phyloP scores from a whole-genome alignment of 2,797 vertebrate species.

The Apogon hyalosoma region DNA sequence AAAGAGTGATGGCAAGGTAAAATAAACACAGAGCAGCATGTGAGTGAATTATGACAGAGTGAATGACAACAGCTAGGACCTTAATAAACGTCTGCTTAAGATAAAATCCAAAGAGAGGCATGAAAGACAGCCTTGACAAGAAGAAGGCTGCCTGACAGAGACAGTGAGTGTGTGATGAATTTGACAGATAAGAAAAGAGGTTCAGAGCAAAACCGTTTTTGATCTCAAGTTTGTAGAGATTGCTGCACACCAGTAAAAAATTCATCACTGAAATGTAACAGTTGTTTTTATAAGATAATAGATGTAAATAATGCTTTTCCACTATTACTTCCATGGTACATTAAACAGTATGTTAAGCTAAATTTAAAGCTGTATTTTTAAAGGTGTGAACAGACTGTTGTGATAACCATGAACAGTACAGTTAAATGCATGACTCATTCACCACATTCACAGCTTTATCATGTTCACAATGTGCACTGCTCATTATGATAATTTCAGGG shows the following conservation, averaged over 20 bases:
- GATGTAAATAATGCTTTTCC: background rate
- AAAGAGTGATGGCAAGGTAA: conserved; percentile 56
- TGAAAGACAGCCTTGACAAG: conserved; percentile 29
- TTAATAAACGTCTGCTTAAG: conserved; percentile 47
- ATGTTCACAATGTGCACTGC: conserved; percentile 14
- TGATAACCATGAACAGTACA: conserved; percentile 18
- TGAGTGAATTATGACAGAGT: conserved; percentile 45
- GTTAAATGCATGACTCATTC: conserved; percentile 39
- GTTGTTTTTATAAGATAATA: background rate
- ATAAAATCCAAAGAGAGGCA: conserved; percentile 24
- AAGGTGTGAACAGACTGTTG: background rate
- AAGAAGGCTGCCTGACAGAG: conserved; percentile 8
- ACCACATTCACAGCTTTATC: conserved; percentile 40
- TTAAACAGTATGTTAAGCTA: background rate
- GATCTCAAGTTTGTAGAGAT: background rate
- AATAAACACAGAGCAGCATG: conserved; percentile 59
- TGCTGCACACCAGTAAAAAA: background rate
- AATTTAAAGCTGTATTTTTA: conserved; percentile 12
- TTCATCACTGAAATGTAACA: background rate
- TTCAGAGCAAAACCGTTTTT: conserved; percentile 2
- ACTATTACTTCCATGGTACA: background rate
- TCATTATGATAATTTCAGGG: conserved; percentile 37
- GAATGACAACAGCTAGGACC: conserved; percentile 34
- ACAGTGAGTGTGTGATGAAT: conserved; percentile 5
- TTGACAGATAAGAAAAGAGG: conserved; percentile 1